Evolutionary conservation across 2,113 vertebrate genomes (phyloP), one percentile per base, ranked within the genome.

Genomic region (Coreoperca whiteheadi): DNA sequence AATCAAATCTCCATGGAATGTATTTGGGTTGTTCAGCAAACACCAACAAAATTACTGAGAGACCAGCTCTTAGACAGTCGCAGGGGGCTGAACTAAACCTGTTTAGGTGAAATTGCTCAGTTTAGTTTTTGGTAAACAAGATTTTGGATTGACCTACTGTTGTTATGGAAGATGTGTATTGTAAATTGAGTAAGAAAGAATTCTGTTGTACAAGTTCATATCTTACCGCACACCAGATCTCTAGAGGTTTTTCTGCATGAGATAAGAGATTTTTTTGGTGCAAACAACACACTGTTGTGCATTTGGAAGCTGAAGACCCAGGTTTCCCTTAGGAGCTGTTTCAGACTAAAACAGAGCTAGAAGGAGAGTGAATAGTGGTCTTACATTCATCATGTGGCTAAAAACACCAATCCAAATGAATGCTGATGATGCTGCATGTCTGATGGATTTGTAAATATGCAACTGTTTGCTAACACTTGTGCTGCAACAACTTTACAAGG

Each of bases 1-100:
- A 34, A 78, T 71, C 28, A 86, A 72, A 89, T 81, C 74, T 60
- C 60, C 0, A 2, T 54, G 68, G 66, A 79, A 60, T 84, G 66
- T 69, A 50, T 70, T 64, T 75, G n/a, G 16, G 57, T 86, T 74
- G 34, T 66, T 75, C 30, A 34, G 23, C 20, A 34, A 25, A 63
- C 46, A 78, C 63, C 25, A 70, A 83, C 57, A 74, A 66, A 77
- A 79, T 79, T 28, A 46, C 25, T 8, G 43, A 60, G 63, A 67
- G 57, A 28, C 30, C 51, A 21, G n/a, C 16, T 56, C 28, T 81
- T 30, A 41, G 30, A 1, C 11, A 15, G 43, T 51, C 61, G 61
- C 51, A 74, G 53, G 72, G 0, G 41, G n/a, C 51, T 21, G 56
- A 87, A 51, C 4, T 30, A 32, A 71, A 50, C 60, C 21, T 54